Percentiles rank a stretch among this genome's conserved stretches.
Conservation (phyloP, 1,140 invertebrate genomes). For the Neelides sp. region DNA sequence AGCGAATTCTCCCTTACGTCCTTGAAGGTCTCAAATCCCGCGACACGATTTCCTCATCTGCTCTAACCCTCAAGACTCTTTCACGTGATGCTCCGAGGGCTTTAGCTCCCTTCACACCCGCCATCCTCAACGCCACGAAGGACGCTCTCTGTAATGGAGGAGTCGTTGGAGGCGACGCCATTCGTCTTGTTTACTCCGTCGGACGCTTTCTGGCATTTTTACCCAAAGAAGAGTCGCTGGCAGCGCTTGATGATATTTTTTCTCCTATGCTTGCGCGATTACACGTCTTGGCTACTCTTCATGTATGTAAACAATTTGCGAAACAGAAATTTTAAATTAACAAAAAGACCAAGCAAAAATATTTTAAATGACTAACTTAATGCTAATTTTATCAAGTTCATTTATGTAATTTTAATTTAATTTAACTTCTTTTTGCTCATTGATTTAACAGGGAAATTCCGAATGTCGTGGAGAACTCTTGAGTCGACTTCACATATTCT, state of each 20-base stretch:
- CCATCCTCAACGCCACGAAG: constrained; percentile 26
- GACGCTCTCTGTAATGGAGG: constrained; percentile 26
- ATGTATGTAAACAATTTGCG: no score
- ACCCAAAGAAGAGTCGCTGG: constrained; percentile 27
- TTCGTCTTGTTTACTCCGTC: constrained; percentile 24
- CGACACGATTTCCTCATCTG: constrained; percentile 19
- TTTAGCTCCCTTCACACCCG: constrained; percentile 22
- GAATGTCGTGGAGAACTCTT: constrained; percentile 23
- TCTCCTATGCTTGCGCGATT: constrained; percentile 24
- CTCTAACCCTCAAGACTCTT: constrained; percentile 26
- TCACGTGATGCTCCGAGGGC: constrained; percentile 23
- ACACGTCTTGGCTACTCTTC: constrained; percentile 19
- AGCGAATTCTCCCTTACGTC: constrained; percentile 26
- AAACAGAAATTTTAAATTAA: no score
- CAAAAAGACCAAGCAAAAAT: no score
- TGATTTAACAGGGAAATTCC: constrained; percentile 15
- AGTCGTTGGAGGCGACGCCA: constrained; percentile 22
- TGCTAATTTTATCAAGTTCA: neutral
- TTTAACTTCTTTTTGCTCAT: constrained; percentile 3
- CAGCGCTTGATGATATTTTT: constrained; percentile 28
- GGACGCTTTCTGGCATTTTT: constrained; percentile 27
- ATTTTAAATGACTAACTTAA: neutral
- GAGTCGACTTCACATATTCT: constrained; percentile 21
- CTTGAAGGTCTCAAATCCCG: constrained; percentile 23
- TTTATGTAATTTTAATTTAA: neutral